Base-by-base conservation (phyloP, 2,797 vertebrate species). In the Gastrophryne carolinensis region DNA sequence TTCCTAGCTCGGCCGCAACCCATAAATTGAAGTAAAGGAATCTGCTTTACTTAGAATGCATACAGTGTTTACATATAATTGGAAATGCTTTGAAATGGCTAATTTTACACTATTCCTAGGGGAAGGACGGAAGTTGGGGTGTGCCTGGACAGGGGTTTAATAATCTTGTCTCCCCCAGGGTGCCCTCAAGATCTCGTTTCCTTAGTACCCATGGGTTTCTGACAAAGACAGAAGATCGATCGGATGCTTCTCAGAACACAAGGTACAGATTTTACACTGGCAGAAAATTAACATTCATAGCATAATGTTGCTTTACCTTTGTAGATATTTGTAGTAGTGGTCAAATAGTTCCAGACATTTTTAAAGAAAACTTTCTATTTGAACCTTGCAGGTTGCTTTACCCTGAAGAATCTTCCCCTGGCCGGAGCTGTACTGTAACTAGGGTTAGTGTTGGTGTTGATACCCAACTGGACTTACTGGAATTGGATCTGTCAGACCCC, bases 381-480 rank as follows among this genome's bases (percentile, higher is more conserved):
- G 5, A 21, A 37, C 21, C 15, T 41, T 64, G 5, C 58, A 78
- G 75, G 61, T 27, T 34, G 15, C 30, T 12, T 23, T 15, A 39
- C 8, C 24, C 50, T 5, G 52, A 65, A 15, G n/a, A 29, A 10
- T 17, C 7, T 44, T 15, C 24, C 50, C 61, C 26, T 32, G 37
- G 23, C 5, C 19, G 12, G 65, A 49, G n/a, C 32, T 74, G 35
- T 68, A 47, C 17, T 8, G 57, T 68, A 19, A 68, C 82, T 39
- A 79, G 79, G 74, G 78, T 85, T 41, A 89, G 72, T 69, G 82
- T 87, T 65, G 83, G 80, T 68, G 82, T 86, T 32, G 79, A 78
- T 53, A 83, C 80, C 27, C 69, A 83, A 41, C 21, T 80, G 39
- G 68, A 47, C 39, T 26, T 49, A 21, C 7, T 54, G 24, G 75